phyloP scores from a whole-genome alignment of 2,113 vertebrate species.

The Oryzias melastigma region DNA sequence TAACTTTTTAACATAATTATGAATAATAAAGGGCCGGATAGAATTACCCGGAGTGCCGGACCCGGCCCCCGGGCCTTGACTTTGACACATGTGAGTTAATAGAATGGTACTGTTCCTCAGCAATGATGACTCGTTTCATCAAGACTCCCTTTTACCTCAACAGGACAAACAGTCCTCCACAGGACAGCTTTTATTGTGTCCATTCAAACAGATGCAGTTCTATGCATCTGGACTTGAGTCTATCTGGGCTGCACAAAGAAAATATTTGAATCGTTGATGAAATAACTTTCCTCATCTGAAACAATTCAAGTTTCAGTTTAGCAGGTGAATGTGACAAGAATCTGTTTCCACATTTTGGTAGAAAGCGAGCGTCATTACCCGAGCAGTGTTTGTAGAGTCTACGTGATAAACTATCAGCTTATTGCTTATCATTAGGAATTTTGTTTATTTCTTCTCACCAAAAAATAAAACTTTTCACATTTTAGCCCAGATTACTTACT shows the following conservation, averaged over 20 bases:
- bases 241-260: constrained; percentile 17
- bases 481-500: constrained; percentile 59
- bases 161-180: too few species aligned
- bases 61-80: too few species aligned
- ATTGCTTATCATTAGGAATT: constrained; percentile 1
- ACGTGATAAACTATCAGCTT: background rate
- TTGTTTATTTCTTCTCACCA: constrained; percentile 21
- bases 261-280: constrained; percentile 21
- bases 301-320: constrained; percentile 28
- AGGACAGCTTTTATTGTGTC: constrained; percentile 1
- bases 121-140: too few species aligned
- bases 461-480: constrained; percentile 53
- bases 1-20: too few species aligned
- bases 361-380: too few species aligned
- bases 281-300: constrained; percentile 44
- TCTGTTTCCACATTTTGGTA: too few species aligned
- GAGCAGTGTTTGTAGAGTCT: too few species aligned
- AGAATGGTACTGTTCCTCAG: too few species aligned
- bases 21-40: too few species aligned
- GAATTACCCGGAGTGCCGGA: too few species aligned
- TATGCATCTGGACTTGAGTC: constrained; percentile 45
- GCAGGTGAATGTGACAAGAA: background rate
- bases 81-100: too few species aligned
- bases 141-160: too few species aligned
- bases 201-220: background rate